A percentile compares a stretch with the other conserved stretches of the same genome.
Conservation (phyloP, 2,888 invertebrate genomes). For the Hyppa rectilinea region DNA sequence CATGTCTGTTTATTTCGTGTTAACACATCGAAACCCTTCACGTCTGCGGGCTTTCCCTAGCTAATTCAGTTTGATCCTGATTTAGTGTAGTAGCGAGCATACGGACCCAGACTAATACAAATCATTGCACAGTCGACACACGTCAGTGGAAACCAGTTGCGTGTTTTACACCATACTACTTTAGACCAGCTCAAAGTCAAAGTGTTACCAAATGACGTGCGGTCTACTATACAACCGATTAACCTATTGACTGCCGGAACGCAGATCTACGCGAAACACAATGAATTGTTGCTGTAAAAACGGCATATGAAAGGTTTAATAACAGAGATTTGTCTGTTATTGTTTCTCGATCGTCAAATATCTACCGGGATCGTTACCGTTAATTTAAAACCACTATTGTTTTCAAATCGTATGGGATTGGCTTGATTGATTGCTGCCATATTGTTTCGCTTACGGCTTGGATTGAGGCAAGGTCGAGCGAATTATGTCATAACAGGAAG, state of each 20-base stretch:
- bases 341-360: constrained; percentile 1
- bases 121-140: not conserved
- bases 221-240: not conserved
- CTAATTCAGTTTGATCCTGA: too few relatives aligned
- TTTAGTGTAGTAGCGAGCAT: not conserved
- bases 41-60: too few relatives aligned
- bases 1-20: too few relatives aligned
- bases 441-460: constrained; percentile 23
- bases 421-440: constrained; percentile 30
- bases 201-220: not conserved
- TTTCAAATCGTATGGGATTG: constrained; percentile 30
- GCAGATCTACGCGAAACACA: too few relatives aligned
- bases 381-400: constrained; percentile 40
- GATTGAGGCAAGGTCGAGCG: constrained; percentile 27
- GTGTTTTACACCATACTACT: too few relatives aligned
- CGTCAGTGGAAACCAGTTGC: not conserved
- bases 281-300: too few relatives aligned
- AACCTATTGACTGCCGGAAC: too few relatives aligned
- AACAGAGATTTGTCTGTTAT: not conserved
- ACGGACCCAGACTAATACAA: not conserved
- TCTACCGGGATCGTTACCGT: not conserved
- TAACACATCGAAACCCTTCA: too few relatives aligned
- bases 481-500: constrained; percentile 38
- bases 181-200: too few relatives aligned
- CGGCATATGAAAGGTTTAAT: too few relatives aligned